Evolutionary conservation across 2,113 vertebrate species (phyloP).

Genomic region (Notothenia rossii): DNA sequence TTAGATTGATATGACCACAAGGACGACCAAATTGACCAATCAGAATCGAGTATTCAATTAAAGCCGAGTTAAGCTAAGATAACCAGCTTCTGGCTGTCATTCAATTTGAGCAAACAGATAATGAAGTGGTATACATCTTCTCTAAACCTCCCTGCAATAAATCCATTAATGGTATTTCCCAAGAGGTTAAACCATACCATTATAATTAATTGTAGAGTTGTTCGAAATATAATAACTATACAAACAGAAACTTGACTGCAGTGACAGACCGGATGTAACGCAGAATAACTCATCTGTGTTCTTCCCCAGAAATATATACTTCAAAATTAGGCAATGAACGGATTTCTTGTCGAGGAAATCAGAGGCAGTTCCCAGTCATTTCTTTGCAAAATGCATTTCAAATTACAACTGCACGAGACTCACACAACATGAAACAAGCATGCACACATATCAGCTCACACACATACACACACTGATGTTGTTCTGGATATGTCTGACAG

Average conservation of each 20-base stretch:
- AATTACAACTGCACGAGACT: constrained; percentile 27
- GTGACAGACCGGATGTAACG: not conserved
- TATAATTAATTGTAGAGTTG: not conserved
- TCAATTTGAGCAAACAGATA: not conserved
- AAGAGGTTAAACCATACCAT: constrained; percentile 4
- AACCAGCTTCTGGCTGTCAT: not conserved
- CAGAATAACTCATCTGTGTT: too few species aligned
- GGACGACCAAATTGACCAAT: too few species aligned
- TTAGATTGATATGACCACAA: too few species aligned
- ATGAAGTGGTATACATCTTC: not conserved
- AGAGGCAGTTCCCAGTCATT: not conserved
- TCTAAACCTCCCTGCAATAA: not conserved
- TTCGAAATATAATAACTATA: constrained; percentile 3
- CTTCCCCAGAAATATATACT: not conserved
- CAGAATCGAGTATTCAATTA: too few species aligned
- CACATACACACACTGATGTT: constrained; percentile 45
- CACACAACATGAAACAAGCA: constrained; percentile 19
- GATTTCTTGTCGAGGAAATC: not conserved
- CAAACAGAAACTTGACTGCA: constrained; percentile 2
- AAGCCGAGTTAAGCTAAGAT: constrained; percentile 4
- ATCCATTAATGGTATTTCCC: not conserved
- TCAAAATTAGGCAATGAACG: constrained; percentile 1
- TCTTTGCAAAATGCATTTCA: not conserved
- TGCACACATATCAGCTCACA: constrained; percentile 42
- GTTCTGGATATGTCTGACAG: constrained; percentile 52